These are phyloP conservation scores for Halocaridina rubra DNA, from an alignment of 2,888 invertebrate species.

Conservation along the genomic window DNA sequence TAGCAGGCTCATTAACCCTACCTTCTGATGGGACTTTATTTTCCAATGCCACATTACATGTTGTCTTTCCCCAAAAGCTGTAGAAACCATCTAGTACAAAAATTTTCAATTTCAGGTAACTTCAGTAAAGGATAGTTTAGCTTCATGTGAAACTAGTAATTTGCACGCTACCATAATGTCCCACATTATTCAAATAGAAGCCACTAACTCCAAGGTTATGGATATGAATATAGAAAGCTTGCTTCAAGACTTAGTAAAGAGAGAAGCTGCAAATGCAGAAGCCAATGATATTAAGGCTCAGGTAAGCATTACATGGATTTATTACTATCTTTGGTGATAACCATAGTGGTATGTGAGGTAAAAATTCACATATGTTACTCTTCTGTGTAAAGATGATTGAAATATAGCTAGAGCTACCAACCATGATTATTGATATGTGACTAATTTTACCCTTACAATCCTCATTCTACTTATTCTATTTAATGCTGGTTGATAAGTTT, in stretches of 20 bases:
- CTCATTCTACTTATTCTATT: too few relatives aligned
- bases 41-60: background rate
- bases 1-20: background rate
- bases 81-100: too few relatives aligned
- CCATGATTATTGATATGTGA: too few relatives aligned
- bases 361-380: too few relatives aligned
- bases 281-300: constrained; percentile 7
- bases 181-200: background rate
- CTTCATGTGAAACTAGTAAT: background rate
- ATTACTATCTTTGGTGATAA: background rate
- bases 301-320: background rate
- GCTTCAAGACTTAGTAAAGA: background rate
- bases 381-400: too few relatives aligned
- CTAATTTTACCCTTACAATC: too few relatives aligned
- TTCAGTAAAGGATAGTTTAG: background rate
- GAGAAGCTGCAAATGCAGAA: constrained; percentile 4
- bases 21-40: background rate
- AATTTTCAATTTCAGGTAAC: background rate
- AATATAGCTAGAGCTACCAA: too few relatives aligned
- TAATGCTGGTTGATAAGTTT: too few relatives aligned
- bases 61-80: too few relatives aligned
- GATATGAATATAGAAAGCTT: constrained; percentile 10
- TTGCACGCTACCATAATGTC: background rate
- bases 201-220: background rate
- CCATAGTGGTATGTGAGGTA: too few relatives aligned